Base-by-base conservation (phyloP, 2,113 vertebrate species). In the Loxodonta africana region DNA sequence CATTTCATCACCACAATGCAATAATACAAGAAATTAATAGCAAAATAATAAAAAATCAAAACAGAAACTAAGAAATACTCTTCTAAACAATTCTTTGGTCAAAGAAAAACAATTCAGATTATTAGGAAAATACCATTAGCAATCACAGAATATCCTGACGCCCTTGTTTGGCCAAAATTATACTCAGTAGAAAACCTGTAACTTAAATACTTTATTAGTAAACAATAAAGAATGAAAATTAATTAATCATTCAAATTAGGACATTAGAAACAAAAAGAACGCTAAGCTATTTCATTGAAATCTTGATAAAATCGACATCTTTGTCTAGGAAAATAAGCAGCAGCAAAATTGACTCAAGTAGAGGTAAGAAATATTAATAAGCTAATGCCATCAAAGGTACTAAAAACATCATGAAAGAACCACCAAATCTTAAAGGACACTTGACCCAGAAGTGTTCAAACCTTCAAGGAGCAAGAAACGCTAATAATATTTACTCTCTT, bases 321-420 rank as follows among this genome's bases (percentile, higher is more conserved):
- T 90, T 63, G 46, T 65, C 37, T 46, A 84, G 46, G 17, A 83
- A 65, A 57, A 57, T 57, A 57, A 15, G 15, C 12, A 57, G 15
- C 15, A 57, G 53, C 15, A 17, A 17, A 57, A 17, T 57, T 57
- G 15, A 57, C 53, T 57, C 53, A 57, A 57, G 15, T 17, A 57
- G 53, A 12, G 53, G 21, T 81, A 91, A 89, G 41, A 89, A 48
- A 88, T 89, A 88, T 83, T 62, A 83, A 77, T 88, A 89, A 84
- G 25, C 41, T 91, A 91, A 95, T 73, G 62, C 12, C 8, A 63
- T 93, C 67, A 87, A 91, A 67, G 23, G 82, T 46, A 76, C 44
- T 83, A 88, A 95, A 86, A 76, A 82, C 65, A 67, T 23, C 46
- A 92, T 18, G 44, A 5, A 88, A 74, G 11, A 83, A 88, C 8